These are phyloP conservation scores for Amphipyra tragopoginis DNA, from an alignment of 2,888 invertebrate genomes.

Conservation along the genomic window DNA sequence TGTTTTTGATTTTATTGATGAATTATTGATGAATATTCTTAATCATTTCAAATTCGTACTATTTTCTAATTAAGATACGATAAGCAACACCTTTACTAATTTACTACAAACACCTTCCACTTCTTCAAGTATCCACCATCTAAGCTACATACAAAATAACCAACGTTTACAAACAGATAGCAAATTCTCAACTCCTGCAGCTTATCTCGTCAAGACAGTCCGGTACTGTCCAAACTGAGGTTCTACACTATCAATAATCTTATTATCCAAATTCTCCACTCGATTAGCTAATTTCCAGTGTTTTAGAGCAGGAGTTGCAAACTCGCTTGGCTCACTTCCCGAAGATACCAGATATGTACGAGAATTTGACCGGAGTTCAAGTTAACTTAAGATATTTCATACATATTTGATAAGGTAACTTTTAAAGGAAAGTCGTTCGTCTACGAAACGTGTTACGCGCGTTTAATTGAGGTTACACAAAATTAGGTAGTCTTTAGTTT, in stretches of 20 bases:
- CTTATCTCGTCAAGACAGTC: conserved; percentile 5
- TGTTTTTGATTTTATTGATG: no score
- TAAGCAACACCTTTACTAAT: no score
- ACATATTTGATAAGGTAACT: conserved; percentile 2
- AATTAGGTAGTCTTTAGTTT: no score
- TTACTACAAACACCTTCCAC: no score
- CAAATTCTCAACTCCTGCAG: conserved; percentile 1
- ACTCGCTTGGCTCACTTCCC: conserved; percentile 10
- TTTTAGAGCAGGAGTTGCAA: conserved; percentile 6
- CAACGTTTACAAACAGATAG: not conserved
- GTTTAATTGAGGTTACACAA: no score
- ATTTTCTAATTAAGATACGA: no score
- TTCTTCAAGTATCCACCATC: no score
- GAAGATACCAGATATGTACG: not conserved
- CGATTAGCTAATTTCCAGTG: conserved; percentile 21
- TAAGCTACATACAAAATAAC: not conserved
- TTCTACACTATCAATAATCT: conserved; percentile 5
- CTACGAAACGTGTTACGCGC: no score
- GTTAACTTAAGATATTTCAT: not conserved
- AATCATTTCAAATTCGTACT: no score
- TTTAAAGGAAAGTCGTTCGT: not conserved
- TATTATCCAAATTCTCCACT: conserved; percentile 15
- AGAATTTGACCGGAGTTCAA: conserved; percentile 3
- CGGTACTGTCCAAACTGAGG: not conserved
- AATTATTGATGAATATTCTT: no score